These are phyloP conservation scores for Epiblema foenella DNA, from an alignment of 2,888 invertebrate species.

Conservation along the genomic window DNA sequence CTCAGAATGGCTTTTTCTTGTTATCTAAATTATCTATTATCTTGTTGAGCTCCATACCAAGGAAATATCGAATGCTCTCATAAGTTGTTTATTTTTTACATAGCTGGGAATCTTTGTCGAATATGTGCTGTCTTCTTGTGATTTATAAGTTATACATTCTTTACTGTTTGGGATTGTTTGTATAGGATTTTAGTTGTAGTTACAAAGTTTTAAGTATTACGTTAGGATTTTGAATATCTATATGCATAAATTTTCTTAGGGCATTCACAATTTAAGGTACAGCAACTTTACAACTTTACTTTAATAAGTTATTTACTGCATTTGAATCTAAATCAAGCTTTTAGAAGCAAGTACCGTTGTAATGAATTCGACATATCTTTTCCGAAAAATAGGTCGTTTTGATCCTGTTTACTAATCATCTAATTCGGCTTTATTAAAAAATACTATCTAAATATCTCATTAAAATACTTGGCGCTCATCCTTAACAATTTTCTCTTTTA, in stretches of 20 bases:
- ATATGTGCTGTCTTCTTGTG: neutral
- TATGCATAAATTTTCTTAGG: neutral
- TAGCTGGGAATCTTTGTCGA: conserved; percentile 1
- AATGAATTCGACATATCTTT: neutral
- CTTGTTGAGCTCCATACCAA: conserved; percentile 56
- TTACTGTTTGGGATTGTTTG: neutral
- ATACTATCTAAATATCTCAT: too few relatives aligned
- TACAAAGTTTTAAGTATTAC: neutral
- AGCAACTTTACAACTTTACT: neutral
- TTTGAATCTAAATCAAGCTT: too few relatives aligned
- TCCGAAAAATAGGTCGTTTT: neutral
- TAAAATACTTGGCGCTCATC: neutral
- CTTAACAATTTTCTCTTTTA: conserved; percentile 8
- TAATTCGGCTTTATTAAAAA: too few relatives aligned
- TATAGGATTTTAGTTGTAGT: neutral
- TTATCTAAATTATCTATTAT: conserved; percentile 78
- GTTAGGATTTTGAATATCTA: neutral
- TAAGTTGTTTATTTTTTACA: conserved; percentile 51
- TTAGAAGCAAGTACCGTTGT: too few relatives aligned
- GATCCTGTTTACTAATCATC: neutral
- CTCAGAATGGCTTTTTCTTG: conserved; percentile 67
- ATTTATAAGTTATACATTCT: neutral
- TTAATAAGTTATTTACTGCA: too few relatives aligned
- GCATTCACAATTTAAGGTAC: too few relatives aligned
- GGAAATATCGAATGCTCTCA: conserved; percentile 54